Conservation (phyloP, 2,113 vertebrate genomes). For the Lophura nycthemera region DNA sequence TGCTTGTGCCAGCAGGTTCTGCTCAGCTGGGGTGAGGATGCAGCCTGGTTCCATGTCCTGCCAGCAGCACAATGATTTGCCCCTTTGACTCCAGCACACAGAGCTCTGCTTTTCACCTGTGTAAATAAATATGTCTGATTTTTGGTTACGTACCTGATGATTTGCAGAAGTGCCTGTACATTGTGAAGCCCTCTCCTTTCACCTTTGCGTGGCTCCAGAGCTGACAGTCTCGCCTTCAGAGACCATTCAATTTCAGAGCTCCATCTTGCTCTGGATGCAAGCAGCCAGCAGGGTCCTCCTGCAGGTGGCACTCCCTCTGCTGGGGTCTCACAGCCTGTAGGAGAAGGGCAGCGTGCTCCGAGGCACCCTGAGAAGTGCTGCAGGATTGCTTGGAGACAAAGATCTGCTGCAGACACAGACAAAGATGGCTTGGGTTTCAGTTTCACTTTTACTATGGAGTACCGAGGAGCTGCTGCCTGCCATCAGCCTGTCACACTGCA, state of each 20-base stretch:
- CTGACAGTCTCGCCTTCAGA: neutral
- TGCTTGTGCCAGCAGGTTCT: neutral
- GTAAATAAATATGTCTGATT: neutral
- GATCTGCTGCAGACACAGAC: neutral
- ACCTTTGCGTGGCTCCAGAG: too few relatives aligned
- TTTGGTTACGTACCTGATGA: neutral
- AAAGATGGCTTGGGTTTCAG: neutral
- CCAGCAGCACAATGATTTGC: too few relatives aligned
- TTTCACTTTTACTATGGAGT: neutral
- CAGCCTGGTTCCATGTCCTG: neutral
- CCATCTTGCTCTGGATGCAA: neutral
- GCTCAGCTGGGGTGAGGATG: neutral
- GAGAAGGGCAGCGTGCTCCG: neutral
- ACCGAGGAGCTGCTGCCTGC: neutral
- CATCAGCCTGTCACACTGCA: neutral
- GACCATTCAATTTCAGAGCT: neutral
- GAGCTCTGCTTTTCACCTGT: neutral
- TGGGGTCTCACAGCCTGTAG: neutral
- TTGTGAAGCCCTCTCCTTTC: neutral
- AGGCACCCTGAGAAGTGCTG: neutral
- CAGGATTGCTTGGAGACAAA: neutral
- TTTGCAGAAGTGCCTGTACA: neutral
- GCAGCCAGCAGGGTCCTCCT: neutral
- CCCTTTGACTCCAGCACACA: too few relatives aligned
- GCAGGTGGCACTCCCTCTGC: too few relatives aligned